Base-by-base conservation (phyloP, 2,113 vertebrate genomes). In the Hyla sarda region DNA sequence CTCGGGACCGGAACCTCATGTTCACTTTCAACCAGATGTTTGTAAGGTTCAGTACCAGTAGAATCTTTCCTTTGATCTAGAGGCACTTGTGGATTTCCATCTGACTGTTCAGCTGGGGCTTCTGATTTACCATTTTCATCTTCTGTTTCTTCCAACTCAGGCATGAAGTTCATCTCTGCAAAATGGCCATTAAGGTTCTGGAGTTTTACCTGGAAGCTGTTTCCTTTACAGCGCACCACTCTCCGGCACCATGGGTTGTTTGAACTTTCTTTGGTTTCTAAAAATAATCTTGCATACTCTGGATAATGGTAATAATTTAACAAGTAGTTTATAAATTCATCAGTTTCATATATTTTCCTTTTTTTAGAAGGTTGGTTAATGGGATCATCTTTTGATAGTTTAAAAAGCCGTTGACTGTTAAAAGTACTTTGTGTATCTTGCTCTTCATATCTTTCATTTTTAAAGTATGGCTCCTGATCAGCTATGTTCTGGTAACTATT, bases 301-400 rank as follows among this genome's bases (percentile, higher is more conserved):
- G 94, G 92, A 67, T 90, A 88, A 71, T 91, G 91, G 60, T 95
- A 95, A 78, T 94, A 92, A 89, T 96, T 95, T 28, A 96, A 86
- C 58, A 95, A 89, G 83, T 95, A 96, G 89, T 94, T 79, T 83
- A 95, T 92, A 87, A 96, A 95, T 88, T 95, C 93, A 85, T 95
- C 94, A 0, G 93, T 95, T 89, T 95, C 94, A 45, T 94, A 95
- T 87, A 95, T 90, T 87, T 95, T 95, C 73, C 78, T 88, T 81
- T 90, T 95, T 89, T 83, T 93, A 87, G 69, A 65, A 32, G 8
- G 0, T 0, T 74, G 77, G 85, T 65, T 60, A 37, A 88, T 80
- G 77, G 71, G n/a, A 19, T 75, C 84, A 48, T 47, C 47, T 16
- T 69, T 74, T 60, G 21, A 84, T 23, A 78, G 41, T 2, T 88